Evolutionary conservation across 2,888 invertebrate species (phyloP).

Genomic region (Suillia variegata): DNA sequence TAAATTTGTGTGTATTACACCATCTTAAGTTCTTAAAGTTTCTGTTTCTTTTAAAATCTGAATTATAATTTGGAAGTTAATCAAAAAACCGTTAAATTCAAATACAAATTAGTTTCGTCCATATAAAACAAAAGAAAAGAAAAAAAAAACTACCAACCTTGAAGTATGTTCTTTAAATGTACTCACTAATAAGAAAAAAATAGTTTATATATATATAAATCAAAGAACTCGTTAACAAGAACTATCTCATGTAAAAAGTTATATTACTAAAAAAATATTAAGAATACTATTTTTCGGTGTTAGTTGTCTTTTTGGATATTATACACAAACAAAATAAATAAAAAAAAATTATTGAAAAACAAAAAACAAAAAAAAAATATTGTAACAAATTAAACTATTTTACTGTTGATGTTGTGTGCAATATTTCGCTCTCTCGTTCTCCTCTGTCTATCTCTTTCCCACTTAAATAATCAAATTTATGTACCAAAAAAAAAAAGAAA

Average conservation of each 20-base stretch:
- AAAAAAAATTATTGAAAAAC: conserved; percentile 29
- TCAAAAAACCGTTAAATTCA: no score
- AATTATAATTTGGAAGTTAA: no score
- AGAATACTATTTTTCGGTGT: conserved; percentile 61
- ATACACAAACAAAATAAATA: conserved; percentile 41
- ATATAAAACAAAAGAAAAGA: no score
- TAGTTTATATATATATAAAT: conserved; percentile 13
- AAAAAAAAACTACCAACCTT: no score
- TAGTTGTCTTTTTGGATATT: conserved; percentile 61
- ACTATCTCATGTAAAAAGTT: conserved; percentile 51
- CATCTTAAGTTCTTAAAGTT: no score
- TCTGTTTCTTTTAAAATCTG: no score
- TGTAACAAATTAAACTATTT: conserved; percentile 50
- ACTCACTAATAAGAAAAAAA: background rate
- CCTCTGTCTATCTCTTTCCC: conserved; percentile 31
- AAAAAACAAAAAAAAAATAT: conserved; percentile 29
- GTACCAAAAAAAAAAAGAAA: conserved; percentile 25
- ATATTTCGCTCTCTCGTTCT: conserved; percentile 42
- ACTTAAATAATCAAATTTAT: no score
- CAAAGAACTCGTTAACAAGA: conserved; percentile 46
- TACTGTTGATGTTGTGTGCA: conserved; percentile 61
- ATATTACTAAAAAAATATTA: conserved; percentile 24
- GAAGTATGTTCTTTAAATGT: no score
- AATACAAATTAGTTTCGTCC: no score
- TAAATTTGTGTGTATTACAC: no score